Base-by-base conservation (phyloP, 2,113 vertebrate genomes). In the Heloderma charlesbogerti region DNA sequence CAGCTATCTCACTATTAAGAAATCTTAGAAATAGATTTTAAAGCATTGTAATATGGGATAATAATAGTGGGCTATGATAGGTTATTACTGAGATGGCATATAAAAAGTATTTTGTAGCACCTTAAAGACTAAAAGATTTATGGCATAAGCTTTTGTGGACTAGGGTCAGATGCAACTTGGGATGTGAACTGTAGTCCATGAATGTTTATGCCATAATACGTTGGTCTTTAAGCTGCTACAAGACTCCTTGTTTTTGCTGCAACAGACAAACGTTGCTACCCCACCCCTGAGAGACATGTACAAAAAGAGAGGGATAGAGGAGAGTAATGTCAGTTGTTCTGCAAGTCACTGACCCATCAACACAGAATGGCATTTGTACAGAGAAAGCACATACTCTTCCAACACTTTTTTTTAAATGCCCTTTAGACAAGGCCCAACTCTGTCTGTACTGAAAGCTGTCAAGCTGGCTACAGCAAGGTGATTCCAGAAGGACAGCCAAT, bases 391-490 rank as follows among this genome's bases (percentile, higher is more conserved):
- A 63, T 25, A 8, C 18, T 51, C 48, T 20, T 57, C 69, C 37
- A 75, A 8, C 22, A 75, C 13, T 29, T 6, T 31, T 63, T 87
- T 43, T 25, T 87, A 78, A 13, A 63, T 40, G 8, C 3, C n/a
- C n/a, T 89, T 54, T 29, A 89, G 88, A 72, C 48, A 54, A 71
- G 48, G 25, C 88, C 88, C 37, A 5, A 7, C 40, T 89, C 78
- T 6, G 25, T 40, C n/a, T 89, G 78, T 54, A 57, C 66, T 0
- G 34, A 69, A 71, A 5, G 22, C 66, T 89, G 88, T 45, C 66
- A 72, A 3, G 45, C 88, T 27, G 88, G 88, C 22, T 54, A 54
- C n/a, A 34, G 15, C 13, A 89, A 89, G 27, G 27, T 82, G 78
- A 27, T 82, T 16, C 66, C 88, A 7, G 66, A 82, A 82, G 60